These are phyloP conservation scores for Aleiodes alternator DNA, from an alignment of 2,888 invertebrate species.

Conservation along the genomic window DNA sequence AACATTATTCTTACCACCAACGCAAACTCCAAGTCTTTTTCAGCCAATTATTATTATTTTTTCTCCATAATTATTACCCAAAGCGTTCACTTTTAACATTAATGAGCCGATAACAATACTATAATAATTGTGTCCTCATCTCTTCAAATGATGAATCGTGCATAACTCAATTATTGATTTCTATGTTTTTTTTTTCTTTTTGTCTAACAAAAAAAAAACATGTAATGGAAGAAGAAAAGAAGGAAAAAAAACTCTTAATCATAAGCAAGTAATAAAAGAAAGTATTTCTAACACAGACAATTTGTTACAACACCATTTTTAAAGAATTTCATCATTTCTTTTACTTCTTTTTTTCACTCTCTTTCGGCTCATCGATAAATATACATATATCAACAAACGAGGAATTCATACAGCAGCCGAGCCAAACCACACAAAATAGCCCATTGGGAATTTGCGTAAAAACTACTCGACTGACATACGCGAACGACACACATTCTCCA, in stretches of 20 bases:
- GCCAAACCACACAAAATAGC: conserved; percentile 41
- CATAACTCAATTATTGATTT: conserved; percentile 14
- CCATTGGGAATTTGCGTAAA: conserved; percentile 1
- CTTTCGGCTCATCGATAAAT: conserved; percentile 51
- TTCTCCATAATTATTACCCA: neutral
- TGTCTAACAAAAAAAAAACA: conserved; percentile 30
- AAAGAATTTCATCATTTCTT: conserved; percentile 16
- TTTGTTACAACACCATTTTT: conserved; percentile 16
- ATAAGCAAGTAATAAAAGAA: conserved; percentile 1
- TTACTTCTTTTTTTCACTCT: conserved; percentile 7
- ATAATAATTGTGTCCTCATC: conserved; percentile 25
- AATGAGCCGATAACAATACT: conserved; percentile 32
- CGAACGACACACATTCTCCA: conserved; percentile 14
- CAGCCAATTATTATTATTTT: conserved; percentile 26
- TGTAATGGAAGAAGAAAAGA: neutral
- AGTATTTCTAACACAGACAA: conserved; percentile 16
- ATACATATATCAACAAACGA: conserved; percentile 54
- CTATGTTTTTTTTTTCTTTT: no score
- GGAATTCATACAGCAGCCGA: conserved; percentile 35
- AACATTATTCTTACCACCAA: conserved; percentile 20
- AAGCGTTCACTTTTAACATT: conserved; percentile 17
- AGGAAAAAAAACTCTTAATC: neutral
- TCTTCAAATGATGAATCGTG: conserved; percentile 8
- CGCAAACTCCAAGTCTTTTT: conserved; percentile 3
- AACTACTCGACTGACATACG: neutral